A percentile compares a stretch with the other conserved stretches of the same genome.
Evolutionary conservation across 2,113 vertebrate genomes (phyloP).

Genomic region (Barnardius zonarius): DNA sequence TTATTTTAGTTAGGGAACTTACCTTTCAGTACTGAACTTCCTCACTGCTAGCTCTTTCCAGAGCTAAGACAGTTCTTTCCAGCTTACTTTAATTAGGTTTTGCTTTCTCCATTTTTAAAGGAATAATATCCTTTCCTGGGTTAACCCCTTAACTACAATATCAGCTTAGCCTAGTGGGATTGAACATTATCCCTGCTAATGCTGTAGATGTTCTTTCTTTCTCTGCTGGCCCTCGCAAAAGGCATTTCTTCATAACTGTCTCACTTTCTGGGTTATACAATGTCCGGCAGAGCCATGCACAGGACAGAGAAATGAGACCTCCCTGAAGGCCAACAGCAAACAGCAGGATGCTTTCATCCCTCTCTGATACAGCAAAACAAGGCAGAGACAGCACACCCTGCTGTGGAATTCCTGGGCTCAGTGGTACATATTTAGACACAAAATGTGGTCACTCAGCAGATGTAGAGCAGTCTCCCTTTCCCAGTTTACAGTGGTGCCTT

Average conservation of each 20-base stretch:
- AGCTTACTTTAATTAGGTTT: background rate
- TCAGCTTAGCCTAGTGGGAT: background rate
- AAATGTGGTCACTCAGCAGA: background rate
- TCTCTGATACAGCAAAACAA: background rate
- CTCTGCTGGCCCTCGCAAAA: background rate
- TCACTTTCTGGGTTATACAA: background rate
- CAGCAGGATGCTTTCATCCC: background rate
- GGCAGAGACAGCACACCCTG: background rate
- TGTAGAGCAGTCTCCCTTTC: background rate
- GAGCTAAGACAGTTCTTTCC: background rate
- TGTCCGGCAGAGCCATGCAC: background rate
- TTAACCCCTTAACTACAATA: constrained; percentile 21
- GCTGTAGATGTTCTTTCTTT: background rate
- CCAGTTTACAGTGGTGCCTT: background rate
- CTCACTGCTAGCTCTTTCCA: background rate
- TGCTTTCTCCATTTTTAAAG: background rate
- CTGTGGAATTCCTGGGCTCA: background rate
- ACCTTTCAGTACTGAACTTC: background rate
- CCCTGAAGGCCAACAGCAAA: background rate
- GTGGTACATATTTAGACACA: background rate
- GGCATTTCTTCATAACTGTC: background rate
- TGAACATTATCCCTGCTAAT: background rate
- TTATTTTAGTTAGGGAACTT: background rate
- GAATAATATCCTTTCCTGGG: background rate
- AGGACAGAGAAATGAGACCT: background rate